These are phyloP conservation scores for Nomada flava DNA, from an alignment of 2,888 invertebrate species.

Conservation along the genomic window DNA sequence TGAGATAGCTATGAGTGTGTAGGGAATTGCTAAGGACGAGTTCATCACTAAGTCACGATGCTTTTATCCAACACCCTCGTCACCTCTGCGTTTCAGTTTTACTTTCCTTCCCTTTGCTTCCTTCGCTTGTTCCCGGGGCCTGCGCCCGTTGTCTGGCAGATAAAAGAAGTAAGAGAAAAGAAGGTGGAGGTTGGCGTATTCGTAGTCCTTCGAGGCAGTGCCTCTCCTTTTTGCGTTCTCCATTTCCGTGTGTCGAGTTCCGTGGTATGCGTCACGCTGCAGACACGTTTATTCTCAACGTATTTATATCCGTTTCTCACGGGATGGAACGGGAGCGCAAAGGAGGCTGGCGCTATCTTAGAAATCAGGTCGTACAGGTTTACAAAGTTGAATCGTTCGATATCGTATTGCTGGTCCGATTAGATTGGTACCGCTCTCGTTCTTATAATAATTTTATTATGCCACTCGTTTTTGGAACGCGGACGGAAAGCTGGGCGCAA, in stretches of 20 bases:
- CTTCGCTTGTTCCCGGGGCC: slow-evolving; percentile 9
- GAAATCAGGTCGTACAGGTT: slow-evolving; percentile 54
- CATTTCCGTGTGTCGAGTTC: not conserved
- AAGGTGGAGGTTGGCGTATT: not conserved
- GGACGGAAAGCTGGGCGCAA: slow-evolving; percentile 25
- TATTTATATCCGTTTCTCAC: slow-evolving; percentile 62
- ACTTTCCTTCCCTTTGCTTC: slow-evolving; percentile 36
- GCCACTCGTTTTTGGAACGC: slow-evolving; percentile 52
- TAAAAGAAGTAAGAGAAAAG: not conserved
- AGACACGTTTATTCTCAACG: slow-evolving; percentile 19
- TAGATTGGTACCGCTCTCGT: not conserved
- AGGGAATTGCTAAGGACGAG: slow-evolving; percentile 69
- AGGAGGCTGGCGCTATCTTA: slow-evolving; percentile 13
- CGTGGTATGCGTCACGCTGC: not conserved
- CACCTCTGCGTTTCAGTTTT: slow-evolving; percentile 50
- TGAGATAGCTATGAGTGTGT: slow-evolving; percentile 29
- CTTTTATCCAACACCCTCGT: slow-evolving; percentile 81
- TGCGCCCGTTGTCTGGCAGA: slow-evolving; percentile 6
- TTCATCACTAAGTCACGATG: slow-evolving; percentile 83
- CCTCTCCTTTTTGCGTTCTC: slow-evolving; percentile 9
- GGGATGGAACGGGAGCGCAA: slow-evolving; percentile 15
- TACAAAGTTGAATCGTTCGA: slow-evolving; percentile 29
- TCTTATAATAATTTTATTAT: no score
- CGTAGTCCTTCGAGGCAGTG: slow-evolving; percentile 33
- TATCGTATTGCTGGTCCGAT: not conserved